These are phyloP conservation scores for Dryadula phaetusa DNA, from an alignment of 2,888 invertebrate species.

Conservation along the genomic window DNA sequence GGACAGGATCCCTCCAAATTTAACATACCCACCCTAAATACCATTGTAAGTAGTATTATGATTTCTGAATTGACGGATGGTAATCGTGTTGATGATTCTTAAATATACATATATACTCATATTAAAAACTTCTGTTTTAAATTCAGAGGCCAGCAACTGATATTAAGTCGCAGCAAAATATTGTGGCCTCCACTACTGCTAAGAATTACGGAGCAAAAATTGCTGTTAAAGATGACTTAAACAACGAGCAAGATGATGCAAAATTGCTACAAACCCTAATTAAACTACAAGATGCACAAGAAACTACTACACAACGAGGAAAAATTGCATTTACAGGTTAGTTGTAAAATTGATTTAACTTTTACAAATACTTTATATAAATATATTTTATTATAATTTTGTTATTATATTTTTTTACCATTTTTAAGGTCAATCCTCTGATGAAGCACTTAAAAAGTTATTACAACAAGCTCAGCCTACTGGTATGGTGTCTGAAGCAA, in stretches of 20 bases:
- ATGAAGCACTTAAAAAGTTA: slow-evolving; percentile 74
- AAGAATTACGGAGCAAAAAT: slow-evolving; percentile 72
- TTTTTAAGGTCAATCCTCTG: slow-evolving; percentile 73
- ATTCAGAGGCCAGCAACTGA: slow-evolving; percentile 57
- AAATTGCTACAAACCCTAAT: slow-evolving; percentile 79
- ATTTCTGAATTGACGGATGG: neutral
- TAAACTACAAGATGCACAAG: slow-evolving; percentile 76
- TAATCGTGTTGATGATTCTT: too few relatives aligned
- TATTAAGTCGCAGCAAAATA: slow-evolving; percentile 52
- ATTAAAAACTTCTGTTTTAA: slow-evolving; percentile 52
- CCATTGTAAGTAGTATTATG: slow-evolving; percentile 57
- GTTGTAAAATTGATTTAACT: too few relatives aligned
- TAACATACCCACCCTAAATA: slow-evolving; percentile 71
- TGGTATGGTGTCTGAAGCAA: slow-evolving; percentile 73
- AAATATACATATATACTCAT: neutral
- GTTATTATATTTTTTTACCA: slow-evolving; percentile 11
- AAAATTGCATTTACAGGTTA: slow-evolving; percentile 76
- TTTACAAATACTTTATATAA: too few relatives aligned
- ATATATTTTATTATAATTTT: neutral
- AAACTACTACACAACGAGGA: slow-evolving; percentile 70
- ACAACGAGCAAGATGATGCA: slow-evolving; percentile 72
- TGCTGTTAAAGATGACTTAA: slow-evolving; percentile 70
- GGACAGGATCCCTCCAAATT: slow-evolving; percentile 78
- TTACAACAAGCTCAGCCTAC: slow-evolving; percentile 66
- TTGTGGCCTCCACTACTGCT: slow-evolving; percentile 55